Conservation (phyloP, 2,888 invertebrate species). For the Drosophila eohydei region DNA sequence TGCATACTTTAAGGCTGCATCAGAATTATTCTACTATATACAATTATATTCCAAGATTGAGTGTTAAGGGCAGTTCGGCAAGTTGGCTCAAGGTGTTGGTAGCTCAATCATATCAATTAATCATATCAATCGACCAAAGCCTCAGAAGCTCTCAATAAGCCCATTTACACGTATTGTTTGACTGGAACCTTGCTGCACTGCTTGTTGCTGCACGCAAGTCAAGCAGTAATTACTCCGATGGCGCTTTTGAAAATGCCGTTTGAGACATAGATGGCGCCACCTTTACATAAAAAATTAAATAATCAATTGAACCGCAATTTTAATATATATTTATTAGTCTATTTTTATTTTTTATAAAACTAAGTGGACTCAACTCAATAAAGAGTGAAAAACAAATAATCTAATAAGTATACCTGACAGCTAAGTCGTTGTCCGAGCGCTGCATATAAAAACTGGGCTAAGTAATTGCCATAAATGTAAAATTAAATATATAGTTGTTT, state of each 20-base stretch:
- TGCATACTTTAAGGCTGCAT: background rate
- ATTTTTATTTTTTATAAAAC: background rate
- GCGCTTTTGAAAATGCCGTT: background rate
- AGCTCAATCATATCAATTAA: no score
- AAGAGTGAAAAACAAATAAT: background rate
- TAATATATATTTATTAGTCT: background rate
- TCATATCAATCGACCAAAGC: no score
- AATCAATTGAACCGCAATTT: background rate
- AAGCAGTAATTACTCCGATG: background rate
- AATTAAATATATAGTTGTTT: background rate
- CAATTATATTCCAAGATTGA: no score
- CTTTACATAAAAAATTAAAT: background rate
- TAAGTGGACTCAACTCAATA: background rate
- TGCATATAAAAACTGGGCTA: background rate
- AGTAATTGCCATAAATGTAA: background rate
- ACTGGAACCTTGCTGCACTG: background rate
- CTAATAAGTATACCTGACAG: background rate
- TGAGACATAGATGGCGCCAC: conserved; percentile 13
- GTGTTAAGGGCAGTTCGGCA: no score
- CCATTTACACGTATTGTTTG: background rate
- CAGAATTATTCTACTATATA: no score
- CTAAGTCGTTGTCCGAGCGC: background rate
- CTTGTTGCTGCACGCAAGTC: background rate
- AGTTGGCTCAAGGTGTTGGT: no score
- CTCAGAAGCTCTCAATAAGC: no score